A percentile compares a stretch with the other conserved stretches of the same genome.
Conservation (phyloP, 2,888 invertebrate species). For the Mesoligia furuncula region DNA sequence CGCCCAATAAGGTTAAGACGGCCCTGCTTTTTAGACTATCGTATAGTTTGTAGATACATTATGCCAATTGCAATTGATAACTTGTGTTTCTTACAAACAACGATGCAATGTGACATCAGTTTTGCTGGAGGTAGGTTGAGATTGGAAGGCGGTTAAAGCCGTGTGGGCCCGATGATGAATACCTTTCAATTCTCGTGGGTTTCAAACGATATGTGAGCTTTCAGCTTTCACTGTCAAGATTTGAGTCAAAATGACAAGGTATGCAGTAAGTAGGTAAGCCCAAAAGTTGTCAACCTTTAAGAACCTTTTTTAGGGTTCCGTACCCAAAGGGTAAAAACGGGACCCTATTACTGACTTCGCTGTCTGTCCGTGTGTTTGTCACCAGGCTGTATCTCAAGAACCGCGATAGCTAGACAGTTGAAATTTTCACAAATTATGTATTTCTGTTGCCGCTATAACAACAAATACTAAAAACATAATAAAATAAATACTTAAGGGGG, state of each 20-base stretch:
- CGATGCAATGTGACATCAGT: background rate
- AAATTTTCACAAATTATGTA: no score
- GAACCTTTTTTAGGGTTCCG: no score
- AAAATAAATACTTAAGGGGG: no score
- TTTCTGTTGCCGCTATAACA: no score
- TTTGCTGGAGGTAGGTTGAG: background rate
- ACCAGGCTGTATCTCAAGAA: no score
- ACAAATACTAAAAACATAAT: no score
- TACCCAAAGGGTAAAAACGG: no score
- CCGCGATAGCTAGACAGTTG: no score
- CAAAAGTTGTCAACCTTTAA: background rate
- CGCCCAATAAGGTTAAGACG: no score
- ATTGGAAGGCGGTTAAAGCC: slow-evolving; percentile 11
- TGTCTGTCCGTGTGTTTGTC: no score
- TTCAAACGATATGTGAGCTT: slow-evolving; percentile 26
- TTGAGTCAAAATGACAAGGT: background rate
- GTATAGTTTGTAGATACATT: background rate
- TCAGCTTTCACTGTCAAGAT: slow-evolving; percentile 37
- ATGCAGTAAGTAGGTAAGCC: background rate
- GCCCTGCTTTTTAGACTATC: no score
- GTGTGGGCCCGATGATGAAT: slow-evolving; percentile 42
- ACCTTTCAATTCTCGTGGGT: slow-evolving; percentile 40
- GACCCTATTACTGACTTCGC: no score
- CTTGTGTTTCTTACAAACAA: background rate
- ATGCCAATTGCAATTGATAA: background rate